phyloP scores from a whole-genome alignment of 2,888 invertebrate species.

The Acanthosepion lycidas region DNA sequence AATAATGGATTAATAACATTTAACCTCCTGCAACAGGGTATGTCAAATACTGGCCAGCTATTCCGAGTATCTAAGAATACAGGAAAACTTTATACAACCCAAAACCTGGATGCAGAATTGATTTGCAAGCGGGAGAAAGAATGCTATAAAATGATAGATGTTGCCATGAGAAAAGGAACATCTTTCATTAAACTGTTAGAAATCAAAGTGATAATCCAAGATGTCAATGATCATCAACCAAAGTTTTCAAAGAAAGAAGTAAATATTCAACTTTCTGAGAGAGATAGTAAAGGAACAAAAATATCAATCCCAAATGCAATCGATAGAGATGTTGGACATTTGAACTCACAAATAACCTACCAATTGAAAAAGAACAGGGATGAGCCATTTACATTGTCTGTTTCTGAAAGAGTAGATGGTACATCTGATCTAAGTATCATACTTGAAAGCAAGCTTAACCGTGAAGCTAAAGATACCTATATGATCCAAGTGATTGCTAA shows the following conservation, averaged over 20 bases:
- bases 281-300: background rate
- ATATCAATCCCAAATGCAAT: conserved; percentile 11
- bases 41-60: background rate
- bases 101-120: background rate
- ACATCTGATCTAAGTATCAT: background rate
- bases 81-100: background rate
- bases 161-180: background rate
- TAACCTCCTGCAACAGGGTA: conserved; percentile 11
- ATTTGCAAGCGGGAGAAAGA: background rate
- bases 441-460: background rate
- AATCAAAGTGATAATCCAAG: conserved; percentile 20
- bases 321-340: background rate
- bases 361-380: background rate
- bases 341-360: conserved; percentile 18
- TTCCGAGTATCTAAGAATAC: background rate
- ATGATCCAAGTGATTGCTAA: background rate
- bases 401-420: conserved; percentile 11
- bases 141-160: background rate
- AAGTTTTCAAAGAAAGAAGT: conserved; percentile 33
- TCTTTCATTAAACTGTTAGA: background rate
- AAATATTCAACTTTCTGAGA: background rate
- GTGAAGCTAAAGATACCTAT: conserved; percentile 3
- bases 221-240: background rate
- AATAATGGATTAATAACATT: background rate
- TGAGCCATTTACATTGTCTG: conserved; percentile 33